These are phyloP conservation scores for Gobius niger DNA, from an alignment of 2,113 vertebrate species.

Conservation along the genomic window DNA sequence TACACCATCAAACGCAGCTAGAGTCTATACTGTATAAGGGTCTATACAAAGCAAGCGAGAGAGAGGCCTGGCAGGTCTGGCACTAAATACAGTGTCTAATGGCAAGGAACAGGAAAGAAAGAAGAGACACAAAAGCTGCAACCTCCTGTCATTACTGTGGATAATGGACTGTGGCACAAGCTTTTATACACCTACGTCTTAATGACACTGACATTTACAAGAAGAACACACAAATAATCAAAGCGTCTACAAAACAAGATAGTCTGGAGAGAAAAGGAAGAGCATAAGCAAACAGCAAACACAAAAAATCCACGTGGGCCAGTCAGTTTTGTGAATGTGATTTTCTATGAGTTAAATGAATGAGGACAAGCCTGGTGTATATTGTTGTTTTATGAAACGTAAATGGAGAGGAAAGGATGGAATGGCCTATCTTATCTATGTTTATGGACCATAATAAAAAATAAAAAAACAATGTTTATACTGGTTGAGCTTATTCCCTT, in stretches of 20 bases:
- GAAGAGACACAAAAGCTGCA: neutral
- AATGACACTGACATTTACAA: slow-evolving; percentile 6
- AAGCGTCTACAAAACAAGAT: neutral
- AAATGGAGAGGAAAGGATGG: too few relatives aligned
- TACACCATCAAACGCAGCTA: too few relatives aligned
- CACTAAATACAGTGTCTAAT: neutral
- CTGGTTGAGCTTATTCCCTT: too few relatives aligned
- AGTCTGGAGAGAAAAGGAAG: neutral
- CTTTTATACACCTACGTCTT: neutral
- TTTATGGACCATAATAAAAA: too few relatives aligned
- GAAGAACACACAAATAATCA: neutral
- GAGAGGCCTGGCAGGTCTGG: neutral
- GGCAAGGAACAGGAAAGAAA: neutral
- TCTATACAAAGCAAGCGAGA: slow-evolving; percentile 18
- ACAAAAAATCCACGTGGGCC: neutral
- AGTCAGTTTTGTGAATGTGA: neutral
- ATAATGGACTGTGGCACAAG: neutral
- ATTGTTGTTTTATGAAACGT: too few relatives aligned
- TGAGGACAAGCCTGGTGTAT: too few relatives aligned
- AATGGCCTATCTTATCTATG: too few relatives aligned
- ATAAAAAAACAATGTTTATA: too few relatives aligned
- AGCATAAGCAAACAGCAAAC: neutral
- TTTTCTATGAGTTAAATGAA: too few relatives aligned
- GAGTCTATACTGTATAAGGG: neutral
- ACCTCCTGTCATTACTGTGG: neutral